These are phyloP conservation scores for Meriones unguiculatus DNA, from an alignment of 2,113 vertebrate genomes.

Conservation along the genomic window DNA sequence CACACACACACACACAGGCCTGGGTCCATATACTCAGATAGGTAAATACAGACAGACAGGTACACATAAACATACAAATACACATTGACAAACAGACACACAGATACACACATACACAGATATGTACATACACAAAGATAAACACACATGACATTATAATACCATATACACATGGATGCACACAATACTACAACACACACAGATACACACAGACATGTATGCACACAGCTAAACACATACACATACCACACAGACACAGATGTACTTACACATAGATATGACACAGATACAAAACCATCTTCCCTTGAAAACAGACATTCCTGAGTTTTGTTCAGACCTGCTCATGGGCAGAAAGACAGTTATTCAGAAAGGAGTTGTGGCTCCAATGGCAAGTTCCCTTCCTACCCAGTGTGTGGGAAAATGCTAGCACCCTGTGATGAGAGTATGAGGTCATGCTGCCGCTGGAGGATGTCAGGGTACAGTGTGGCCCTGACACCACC, in stretches of 20 bases:
- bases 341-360: neutral
- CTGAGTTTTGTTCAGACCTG: neutral
- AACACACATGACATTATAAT: neutral
- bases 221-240: accelerated
- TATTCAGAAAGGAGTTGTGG: neutral
- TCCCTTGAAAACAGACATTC: neutral
- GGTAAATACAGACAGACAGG: neutral
- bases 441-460: accelerated
- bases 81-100: neutral
- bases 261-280: no score
- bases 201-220: neutral
- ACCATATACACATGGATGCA: neutral
- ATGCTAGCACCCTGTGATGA: neutral
- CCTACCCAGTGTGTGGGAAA: neutral
- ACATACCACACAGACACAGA: neutral
- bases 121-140: accelerated
- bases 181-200: neutral
- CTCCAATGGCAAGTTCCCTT: neutral
- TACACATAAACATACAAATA: neutral
- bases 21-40: no score
- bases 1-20: neutral
- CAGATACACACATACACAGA: neutral
- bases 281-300: neutral
- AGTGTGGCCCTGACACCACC: accelerated
- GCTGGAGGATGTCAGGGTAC: neutral